Evolutionary conservation across 2,888 invertebrate species (phyloP), one percentile per base, ranked within the genome.

Genomic region (Pandemis corylana): DNA sequence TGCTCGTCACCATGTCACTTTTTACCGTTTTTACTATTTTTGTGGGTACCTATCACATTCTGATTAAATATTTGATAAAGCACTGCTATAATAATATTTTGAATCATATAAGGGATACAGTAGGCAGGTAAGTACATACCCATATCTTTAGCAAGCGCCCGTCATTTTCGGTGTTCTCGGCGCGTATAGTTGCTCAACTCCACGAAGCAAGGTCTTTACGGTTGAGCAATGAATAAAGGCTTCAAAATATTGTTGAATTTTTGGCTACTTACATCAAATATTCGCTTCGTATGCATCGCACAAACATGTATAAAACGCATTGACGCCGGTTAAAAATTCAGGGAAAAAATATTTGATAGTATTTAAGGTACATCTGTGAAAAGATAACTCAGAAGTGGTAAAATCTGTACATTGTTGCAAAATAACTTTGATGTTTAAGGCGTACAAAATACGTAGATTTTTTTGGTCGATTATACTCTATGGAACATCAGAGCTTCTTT

Each of bases 141-240:
- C 62, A 67, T 67, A 70, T 63, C 44, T 61, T 51, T 67, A 74
- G 49, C 56, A 20, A 66, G 10, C 64, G 56, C 53, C 65, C 51
- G 61, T 46, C 70, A 63, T 78, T 72, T 80, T 80, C 77, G 80
- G 82, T 80, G 81, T 81, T 80, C 81, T 78, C 80, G 82, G 80
- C 83, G 15, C 80, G 78, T 81, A 82, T 78, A 77, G 80, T 90
- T 91, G 89, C 87, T 81, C 83, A 89, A 91, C 85, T 78, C 80
- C 70, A 79, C 89, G 88, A 89, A 90, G 91, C 89, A 85, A 86
- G 78, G 78, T 81, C 75, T 79, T 78, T 65, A 78, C 77, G 82
- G 84, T 89, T 89, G 85, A 78, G 85, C 81, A 88, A 88, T 78
- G 76, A 79, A 80, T 79, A 80, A 79, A 79, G 82, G 80, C 80